Evolutionary conservation across 2,888 invertebrate genomes (phyloP).

Genomic region (Macaria liturata): DNA sequence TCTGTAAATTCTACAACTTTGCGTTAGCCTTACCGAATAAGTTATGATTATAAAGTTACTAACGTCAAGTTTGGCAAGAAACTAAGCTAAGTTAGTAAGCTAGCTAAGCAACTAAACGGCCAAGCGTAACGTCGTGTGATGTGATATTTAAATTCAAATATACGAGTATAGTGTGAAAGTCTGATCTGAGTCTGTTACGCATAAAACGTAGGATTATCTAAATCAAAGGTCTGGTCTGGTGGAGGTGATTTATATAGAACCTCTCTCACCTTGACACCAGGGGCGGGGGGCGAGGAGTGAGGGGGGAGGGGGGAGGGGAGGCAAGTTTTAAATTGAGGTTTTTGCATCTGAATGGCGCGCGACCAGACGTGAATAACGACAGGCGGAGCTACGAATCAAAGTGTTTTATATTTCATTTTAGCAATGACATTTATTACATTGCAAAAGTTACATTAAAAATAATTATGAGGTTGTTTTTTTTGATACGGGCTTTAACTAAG

Average conservation of each 20-base stretch:
- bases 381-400: not conserved
- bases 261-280: constrained; percentile 38
- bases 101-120: too few species aligned
- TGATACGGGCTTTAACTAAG: not conserved
- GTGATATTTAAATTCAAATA: too few species aligned
- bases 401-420: too few species aligned
- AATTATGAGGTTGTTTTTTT: not conserved
- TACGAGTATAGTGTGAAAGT: too few species aligned
- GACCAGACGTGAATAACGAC: constrained; percentile 22
- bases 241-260: constrained; percentile 38
- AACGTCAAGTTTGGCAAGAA: too few species aligned
- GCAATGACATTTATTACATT: too few species aligned
- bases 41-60: too few species aligned
- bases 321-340: constrained; percentile 41
- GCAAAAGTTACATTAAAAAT: not conserved
- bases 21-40: too few species aligned
- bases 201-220: constrained; percentile 18
- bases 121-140: too few species aligned
- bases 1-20: too few species aligned
- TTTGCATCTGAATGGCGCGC: constrained; percentile 34
- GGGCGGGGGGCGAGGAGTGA: too few species aligned
- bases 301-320: constrained; percentile 5
- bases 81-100: too few species aligned
- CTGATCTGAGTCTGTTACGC: not conserved
- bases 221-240: constrained; percentile 27